Base-by-base conservation (phyloP, 2,797 vertebrate genomes). In the Sebastiscus tertius region DNA sequence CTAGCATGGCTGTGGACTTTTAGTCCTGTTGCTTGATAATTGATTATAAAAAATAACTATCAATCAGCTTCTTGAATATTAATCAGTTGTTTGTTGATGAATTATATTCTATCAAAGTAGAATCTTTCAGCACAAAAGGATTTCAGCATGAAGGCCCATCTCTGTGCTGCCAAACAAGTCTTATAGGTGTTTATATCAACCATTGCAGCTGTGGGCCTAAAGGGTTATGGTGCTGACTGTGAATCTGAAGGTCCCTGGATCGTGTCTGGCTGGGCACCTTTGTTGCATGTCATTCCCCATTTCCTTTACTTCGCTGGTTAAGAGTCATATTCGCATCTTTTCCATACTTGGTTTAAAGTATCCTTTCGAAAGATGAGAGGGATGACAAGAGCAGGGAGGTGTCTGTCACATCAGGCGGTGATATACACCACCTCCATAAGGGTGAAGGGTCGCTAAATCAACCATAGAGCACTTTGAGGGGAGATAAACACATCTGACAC, bases 401-500 rank as follows among this genome's bases (percentile, higher is more conserved):
- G 75, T 66, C 83, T 75, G 87, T 91, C 84, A 82, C 83, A 87
- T 88, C 77, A 90, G 68, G 33, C 52, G 13, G 80, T 83, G 84
- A 89, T 81, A 82, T 74, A 84, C 58, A 75, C 81, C 85, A 77
- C 79, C 79, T 88, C 74, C 39, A 65, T 75, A 86, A 65, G 76
- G 92, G 87, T 88, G 82, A 91, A 89, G 82, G 91, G 90, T 94
- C 83, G 86, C 68, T 86, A 88, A 91, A 91, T 92, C 90, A 89
- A 87, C 79, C 83, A 18, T 75, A 46, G 58, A 87, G 86, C 81
- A 83, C 87, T 84, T 73, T 79, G 85, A 83, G 70, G 59, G 75
- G 81, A 88, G 80, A 92, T 90, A 91, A 92, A 89, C 89, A 89
- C 83, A 90, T 79, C 72, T 91, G 91, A 93, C 92, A 92, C 90